These are phyloP conservation scores for Trichogramma dendrolimi DNA, from an alignment of 2,888 invertebrate genomes.

Conservation along the genomic window DNA sequence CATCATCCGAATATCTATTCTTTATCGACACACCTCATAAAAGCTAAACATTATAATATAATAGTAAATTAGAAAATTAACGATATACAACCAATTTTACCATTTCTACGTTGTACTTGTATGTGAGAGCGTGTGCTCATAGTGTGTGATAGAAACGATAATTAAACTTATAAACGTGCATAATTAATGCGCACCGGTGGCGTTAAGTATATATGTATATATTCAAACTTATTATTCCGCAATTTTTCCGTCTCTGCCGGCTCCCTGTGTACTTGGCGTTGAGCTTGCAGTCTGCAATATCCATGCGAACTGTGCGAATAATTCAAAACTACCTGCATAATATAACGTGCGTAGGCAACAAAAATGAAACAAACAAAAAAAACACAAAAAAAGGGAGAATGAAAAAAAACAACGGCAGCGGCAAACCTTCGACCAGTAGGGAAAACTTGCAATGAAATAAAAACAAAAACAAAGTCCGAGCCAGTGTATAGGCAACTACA, in stretches of 20 bases:
- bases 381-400: neutral
- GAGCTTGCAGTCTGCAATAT: constrained; percentile 14
- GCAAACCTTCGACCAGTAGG: no score
- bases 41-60: no score
- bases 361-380: constrained; percentile 8
- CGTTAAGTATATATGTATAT: neutral
- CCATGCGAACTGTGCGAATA: constrained; percentile 23
- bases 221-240: constrained; percentile 4
- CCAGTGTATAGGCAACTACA: constrained; percentile 6
- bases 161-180: constrained; percentile 23
- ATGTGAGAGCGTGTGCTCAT: no score
- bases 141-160: constrained; percentile 5
- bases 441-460: neutral
- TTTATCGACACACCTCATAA: no score
- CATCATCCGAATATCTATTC: no score
- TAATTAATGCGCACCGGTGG: constrained; percentile 18
- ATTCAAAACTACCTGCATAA: constrained; percentile 30
- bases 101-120: no score
- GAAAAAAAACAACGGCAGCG: neutral
- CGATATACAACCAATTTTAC: no score
- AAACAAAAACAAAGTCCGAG: constrained; percentile 4
- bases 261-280: neutral
- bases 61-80: no score
- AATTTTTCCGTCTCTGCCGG: constrained; percentile 17
- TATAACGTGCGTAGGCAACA: constrained; percentile 19